Evolutionary conservation across 2,888 invertebrate species (phyloP), one percentile per base, ranked within the genome.

Genomic region (Pachydiplax longipennis): DNA sequence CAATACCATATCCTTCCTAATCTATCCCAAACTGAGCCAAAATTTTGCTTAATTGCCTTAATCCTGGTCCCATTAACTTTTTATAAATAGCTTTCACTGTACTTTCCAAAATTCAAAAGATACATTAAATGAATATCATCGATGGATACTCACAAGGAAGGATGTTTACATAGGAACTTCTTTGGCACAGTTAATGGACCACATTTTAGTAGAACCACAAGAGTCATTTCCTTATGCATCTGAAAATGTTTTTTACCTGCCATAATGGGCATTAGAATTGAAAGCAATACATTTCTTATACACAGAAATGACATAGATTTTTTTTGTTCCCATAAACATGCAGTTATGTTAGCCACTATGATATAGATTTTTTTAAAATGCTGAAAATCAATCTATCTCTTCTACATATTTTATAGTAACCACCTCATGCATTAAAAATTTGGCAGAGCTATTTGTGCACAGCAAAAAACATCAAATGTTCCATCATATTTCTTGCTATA

Each of bases 401-500:
- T 2, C 35, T 81, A 81, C 40, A 81, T 81, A 40, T 37, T 58
- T 6, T 31, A 31, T 61, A 37, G 22, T 40, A 87, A 13, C 5
- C 40, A 65, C 22, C 25, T 87, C 35, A 58, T 58, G 35, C 31
- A 35, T 35, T 61, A 61, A 40, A 61, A 65, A 61, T 61, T 37
- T 61, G 61, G 58, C 87, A 83, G 37, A 87, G 12, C 37, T 61
- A 87, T 40, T 87, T 87, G 87, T 87, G 87, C 87, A n/a, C 35
- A 87, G 61, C n/a, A 87, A 37, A 58, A 83, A 18, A 31, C 35
- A 83, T 58, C 6, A 58, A 58, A 73, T 73, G 2, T 73, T 73
- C 31, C 5, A 8, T 82, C n/a, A 44, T 82, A 48, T 48, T 82
- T 82, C 15, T 25, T 82, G 22, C 3, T 82, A 25, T 13, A 25